Conservation (phyloP, 2,797 vertebrate genomes). For the Erethizon dorsatum region DNA sequence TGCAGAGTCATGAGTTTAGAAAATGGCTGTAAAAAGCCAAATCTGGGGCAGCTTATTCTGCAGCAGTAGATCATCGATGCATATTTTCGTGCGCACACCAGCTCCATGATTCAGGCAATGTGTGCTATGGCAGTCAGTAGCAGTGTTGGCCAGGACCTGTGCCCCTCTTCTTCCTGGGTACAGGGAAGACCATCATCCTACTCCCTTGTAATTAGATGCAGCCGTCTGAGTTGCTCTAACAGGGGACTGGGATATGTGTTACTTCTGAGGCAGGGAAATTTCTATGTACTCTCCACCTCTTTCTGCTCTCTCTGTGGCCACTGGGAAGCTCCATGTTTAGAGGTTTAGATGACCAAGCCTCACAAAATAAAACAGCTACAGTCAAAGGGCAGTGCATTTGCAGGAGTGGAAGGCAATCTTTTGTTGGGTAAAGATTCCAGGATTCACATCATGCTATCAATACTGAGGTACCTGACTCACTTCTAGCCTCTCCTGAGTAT, state of each 20-base stretch:
- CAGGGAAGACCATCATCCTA: neutral
- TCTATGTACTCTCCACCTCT: neutral
- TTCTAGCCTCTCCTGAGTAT: neutral
- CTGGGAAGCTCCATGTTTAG: neutral
- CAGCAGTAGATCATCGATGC: no score
- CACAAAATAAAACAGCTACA: neutral
- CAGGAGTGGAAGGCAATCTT: neutral
- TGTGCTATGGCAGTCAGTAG: fast-evolving
- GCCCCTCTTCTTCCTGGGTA: neutral
- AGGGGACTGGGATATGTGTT: neutral
- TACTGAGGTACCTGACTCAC: neutral
- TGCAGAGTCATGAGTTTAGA: neutral
- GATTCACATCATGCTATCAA: neutral
- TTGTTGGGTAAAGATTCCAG: neutral
- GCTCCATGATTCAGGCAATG: neutral
- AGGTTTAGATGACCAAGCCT: neutral
- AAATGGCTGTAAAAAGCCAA: neutral
- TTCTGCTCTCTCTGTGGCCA: neutral
- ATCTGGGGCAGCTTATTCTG: neutral
- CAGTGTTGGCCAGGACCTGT: no score
- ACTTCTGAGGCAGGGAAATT: neutral
- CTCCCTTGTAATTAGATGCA: no score
- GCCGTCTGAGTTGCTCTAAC: no score
- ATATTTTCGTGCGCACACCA: fast-evolving
- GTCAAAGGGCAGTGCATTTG: neutral